Base-by-base conservation (phyloP, 1,140 invertebrate genomes). In the Thaumetopoea pityocampa region DNA sequence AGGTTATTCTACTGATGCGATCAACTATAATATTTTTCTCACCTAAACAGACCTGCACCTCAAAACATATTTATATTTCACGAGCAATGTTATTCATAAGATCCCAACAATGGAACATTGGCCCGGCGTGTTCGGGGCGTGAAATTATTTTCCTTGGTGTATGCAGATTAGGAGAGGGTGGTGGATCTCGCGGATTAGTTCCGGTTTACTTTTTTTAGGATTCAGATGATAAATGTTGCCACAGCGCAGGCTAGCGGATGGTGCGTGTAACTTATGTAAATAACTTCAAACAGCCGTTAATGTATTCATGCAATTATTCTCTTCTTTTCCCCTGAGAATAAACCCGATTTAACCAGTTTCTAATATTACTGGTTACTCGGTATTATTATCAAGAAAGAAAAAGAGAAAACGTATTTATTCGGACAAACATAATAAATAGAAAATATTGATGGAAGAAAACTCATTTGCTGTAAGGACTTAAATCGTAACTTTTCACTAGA, bases 171-270 rank as follows among this genome's bases (percentile, higher is more conserved):
- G 61, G 65, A 53, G 64, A 65, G 67, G 67, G 66, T 48, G 52
- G 50, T 51, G 51, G 61, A 54, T 59, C 47, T 55, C 50, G 36
- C 22, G 70, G 72, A 79, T 83, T 83, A 77, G 79, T 78, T 78
- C 70, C 79, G 79, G 74, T 81, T 72, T 78, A 78, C 66, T 81
- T 83, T 83, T 81, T 83, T 79, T 83, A 76, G 77, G 77, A 83
- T 83, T 80, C 62, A 57, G 74, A 83, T 83, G 79, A 83, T 83
- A 79, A 81, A 83, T 81, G 79, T 71, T 66, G 50, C 52, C 44
- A 63, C 64, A 71, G 50, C 59, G 69, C 64, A 62, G 60, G 51
- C 56, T 72, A 80, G 69, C 76, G 79, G 73, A 55, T 83, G 73
- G 71, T 61, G 76, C 76, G 76, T 83, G 70, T 66, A 83, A 80